These are phyloP conservation scores for Sinelater perroti DNA, from an alignment of 2,888 invertebrate species.

Conservation along the genomic window DNA sequence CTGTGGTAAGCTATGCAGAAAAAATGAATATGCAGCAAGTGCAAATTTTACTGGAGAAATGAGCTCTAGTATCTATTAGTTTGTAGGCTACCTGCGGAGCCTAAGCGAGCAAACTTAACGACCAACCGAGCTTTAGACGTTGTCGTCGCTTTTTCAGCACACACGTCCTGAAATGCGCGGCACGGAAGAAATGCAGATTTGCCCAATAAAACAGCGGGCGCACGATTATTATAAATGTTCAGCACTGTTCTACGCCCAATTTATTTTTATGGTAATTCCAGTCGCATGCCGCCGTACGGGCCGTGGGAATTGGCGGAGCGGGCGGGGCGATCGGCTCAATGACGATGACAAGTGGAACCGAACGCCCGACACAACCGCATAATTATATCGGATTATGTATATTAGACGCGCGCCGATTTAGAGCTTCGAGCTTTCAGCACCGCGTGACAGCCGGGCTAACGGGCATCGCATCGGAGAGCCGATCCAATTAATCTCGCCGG, in stretches of 20 bases:
- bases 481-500: too few relatives aligned
- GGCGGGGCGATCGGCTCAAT: constrained; percentile 1
- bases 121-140: constrained; percentile 19
- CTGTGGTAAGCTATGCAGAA: too few relatives aligned
- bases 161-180: constrained; percentile 19
- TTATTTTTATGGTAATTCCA: constrained; percentile 29
- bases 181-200: constrained; percentile 28
- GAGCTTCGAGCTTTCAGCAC: not conserved
- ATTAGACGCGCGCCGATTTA: not conserved
- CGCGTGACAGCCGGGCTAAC: not conserved
- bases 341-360: constrained; percentile 7
- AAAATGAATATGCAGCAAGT: too few relatives aligned
- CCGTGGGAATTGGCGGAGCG: constrained; percentile 16
- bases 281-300: constrained; percentile 14
- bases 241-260: constrained; percentile 25
- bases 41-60: too few relatives aligned
- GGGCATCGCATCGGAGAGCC: too few relatives aligned
- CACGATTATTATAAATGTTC: constrained; percentile 33
- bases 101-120: constrained; percentile 23
- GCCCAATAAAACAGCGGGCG: constrained; percentile 31
- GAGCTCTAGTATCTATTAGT: constrained; percentile 23
- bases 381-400: constrained; percentile 15
- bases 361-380: constrained; percentile 10
- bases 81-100: constrained; percentile 23
- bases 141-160: constrained; percentile 27